Evolutionary conservation across 2,113 vertebrate species (phyloP), one percentile per base, ranked within the genome.

Genomic region (Delphinus delphis): DNA sequence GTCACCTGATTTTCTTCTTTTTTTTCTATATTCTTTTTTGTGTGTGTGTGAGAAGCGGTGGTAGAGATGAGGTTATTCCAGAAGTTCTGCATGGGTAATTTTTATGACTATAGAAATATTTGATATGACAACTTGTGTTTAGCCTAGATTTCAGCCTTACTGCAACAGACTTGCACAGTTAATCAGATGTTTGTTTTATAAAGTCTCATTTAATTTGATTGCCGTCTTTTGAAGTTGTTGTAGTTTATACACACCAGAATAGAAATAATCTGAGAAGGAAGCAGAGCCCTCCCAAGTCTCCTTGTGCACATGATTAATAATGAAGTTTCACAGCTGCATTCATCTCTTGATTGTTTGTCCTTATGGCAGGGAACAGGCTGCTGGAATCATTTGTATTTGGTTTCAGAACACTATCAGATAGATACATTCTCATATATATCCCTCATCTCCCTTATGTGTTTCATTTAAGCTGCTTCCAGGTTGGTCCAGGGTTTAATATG

Each of bases 141-240:
- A 9, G 53, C 31, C 41, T 55, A 4, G 47, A 47, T 81, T 81
- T 76, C 31, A 31, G 10, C 53, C 44, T 23, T 63, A 5, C 23
- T 62, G n/a, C 83, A 85, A 0, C 81, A 81, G 70, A 73, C 33
- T 92, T 33, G 31, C 28, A 55, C 33, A 26, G 88, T 88, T 96
- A 90, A 97, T 90, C 88, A 88, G 71, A 41, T 86, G 81, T 93
- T 97, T 95, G 65, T 85, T 90, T 96, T 88, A 70, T 44, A 41
- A 97, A 93, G 85, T 77, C 85, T 88, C 41, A 10, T 94, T 96
- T 74, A 83, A 83, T 92, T 90, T 82, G 93, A 94, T 94, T 71
- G 93, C 88, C 88, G 9, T 77, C 91, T 94, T 92, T 91, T 77
- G 53, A 81, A 67, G 81, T 55, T 47, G 68, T 82, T 88, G 31